These are phyloP conservation scores for Eumerus sabulonum DNA, from an alignment of 2,888 invertebrate genomes.

Conservation along the genomic window DNA sequence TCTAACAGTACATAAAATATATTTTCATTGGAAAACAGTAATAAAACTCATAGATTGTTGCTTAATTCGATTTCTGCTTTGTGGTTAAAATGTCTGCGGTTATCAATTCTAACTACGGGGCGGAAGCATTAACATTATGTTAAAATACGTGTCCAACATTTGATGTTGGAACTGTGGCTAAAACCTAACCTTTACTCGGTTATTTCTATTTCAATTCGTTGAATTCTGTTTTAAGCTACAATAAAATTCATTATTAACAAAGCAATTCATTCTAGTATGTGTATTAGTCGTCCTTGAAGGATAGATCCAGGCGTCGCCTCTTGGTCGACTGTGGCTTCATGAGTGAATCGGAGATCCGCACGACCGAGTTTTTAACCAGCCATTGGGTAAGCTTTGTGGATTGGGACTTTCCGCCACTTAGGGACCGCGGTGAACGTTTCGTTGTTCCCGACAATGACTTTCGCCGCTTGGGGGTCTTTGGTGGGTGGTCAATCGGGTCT, in stretches of 20 bases:
- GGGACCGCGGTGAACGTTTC: slow-evolving; percentile 45
- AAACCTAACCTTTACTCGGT: slow-evolving; percentile 31
- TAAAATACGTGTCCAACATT: slow-evolving; percentile 35
- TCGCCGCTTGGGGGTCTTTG: slow-evolving; percentile 75
- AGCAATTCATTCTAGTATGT: slow-evolving; percentile 19
- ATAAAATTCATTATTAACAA: slow-evolving; percentile 9
- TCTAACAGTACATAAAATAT: slow-evolving; percentile 51
- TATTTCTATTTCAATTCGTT: slow-evolving; percentile 5
- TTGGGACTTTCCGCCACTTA: slow-evolving; percentile 66
- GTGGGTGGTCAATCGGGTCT: slow-evolving; percentile 47
- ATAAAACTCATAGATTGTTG: slow-evolving; percentile 41
- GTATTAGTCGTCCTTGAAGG: slow-evolving; percentile 50
- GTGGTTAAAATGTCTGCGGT: no score
- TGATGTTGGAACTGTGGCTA: slow-evolving; percentile 5
- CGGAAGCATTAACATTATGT: slow-evolving; percentile 39
- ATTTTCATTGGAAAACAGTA: slow-evolving; percentile 31
- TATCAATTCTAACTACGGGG: slow-evolving; percentile 52
- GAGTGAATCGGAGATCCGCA: slow-evolving; percentile 30
- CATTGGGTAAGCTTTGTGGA: slow-evolving; percentile 76
- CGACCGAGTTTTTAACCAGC: slow-evolving; percentile 71
- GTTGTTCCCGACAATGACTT: slow-evolving; percentile 59
- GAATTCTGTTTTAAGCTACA: slow-evolving; percentile 6
- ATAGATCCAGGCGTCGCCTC: slow-evolving; percentile 69
- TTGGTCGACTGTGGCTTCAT: slow-evolving; percentile 32
- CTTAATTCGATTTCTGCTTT: slow-evolving; percentile 60